Evolutionary conservation across 2,888 invertebrate species (phyloP), one percentile per base, ranked within the genome.

Genomic region (Nemurella pictetii): DNA sequence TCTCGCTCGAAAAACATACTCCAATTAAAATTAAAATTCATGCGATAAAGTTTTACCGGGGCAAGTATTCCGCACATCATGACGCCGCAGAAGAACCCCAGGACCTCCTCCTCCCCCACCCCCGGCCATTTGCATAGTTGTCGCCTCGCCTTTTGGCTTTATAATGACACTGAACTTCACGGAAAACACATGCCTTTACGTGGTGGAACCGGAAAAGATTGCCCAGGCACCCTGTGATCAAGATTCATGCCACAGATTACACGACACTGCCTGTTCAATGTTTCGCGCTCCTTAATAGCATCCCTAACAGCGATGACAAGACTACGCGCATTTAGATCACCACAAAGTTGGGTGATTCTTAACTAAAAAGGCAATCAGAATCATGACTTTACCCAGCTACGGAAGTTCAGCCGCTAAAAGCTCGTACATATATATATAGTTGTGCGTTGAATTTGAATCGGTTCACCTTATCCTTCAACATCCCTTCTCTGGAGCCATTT

Each of bases 1-100:
- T 78, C 75, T 3, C 28, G n/a, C 28, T n/a, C 55, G 55, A 55
- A 55, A 55, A 55, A 78, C 80, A 80, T 80, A 84, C 84, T 84
- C 80, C 80, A 84, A 84, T 84, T 84, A 84, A 80, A 84, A 80
- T 84, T 80, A 80, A 80, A 84, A 84, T 84, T 84, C 84, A 80
- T 80, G 74, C 36, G 80, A 84, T 80, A 84, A 84, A 80, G n/a
- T 84, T 84, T 80, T 55, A 55, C 55, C 55, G 55, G 35, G 55
- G 55, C 55, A 55, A 55, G 55, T 55, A 55, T 55, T 55, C 55
- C 55, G 55, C 55, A 55, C 55, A 55, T 55, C 20, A 55, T 55
- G 9, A 55, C 55, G 55, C 55, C 55, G 20, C 12, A 20, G 55
- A 55, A 55, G 55, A 55, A 20, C 55, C 55, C 55, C 3, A n/a